Conservation (phyloP, 2,113 vertebrate species). For the Heterotilapia buettikoferi region DNA sequence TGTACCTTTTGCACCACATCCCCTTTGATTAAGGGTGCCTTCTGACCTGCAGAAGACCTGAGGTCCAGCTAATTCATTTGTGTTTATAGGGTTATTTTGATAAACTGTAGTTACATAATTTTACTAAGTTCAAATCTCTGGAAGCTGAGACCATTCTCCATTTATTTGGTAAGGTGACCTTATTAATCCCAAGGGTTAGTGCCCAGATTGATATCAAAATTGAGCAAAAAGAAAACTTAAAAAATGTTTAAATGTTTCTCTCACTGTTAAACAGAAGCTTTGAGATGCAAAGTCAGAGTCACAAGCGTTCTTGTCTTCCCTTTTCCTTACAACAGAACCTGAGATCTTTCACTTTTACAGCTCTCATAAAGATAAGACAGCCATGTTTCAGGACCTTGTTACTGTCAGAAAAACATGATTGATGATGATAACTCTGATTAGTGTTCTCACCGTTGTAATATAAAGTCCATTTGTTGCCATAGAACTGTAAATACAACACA, state of each 20-base stretch:
- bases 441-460: neutral
- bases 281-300: rapidly evolving
- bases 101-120: neutral
- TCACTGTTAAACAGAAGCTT: neutral
- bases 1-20: neutral
- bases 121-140: neutral
- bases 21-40: neutral
- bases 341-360: neutral
- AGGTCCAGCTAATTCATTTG: neutral
- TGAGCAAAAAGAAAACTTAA: neutral
- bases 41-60: neutral
- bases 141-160: neutral
- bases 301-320: neutral
- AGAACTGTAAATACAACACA: neutral
- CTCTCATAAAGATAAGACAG: slow-evolving; percentile 27
- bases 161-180: neutral
- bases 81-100: neutral
- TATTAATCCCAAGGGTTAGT: neutral
- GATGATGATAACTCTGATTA: neutral
- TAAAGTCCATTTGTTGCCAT: neutral
- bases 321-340: slow-evolving; percentile 5
- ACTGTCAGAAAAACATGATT: neutral
- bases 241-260: neutral
- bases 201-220: neutral
- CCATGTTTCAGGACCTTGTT: neutral